Percentiles rank a stretch among this genome's conserved stretches.
These are phyloP conservation scores for Lerista edwardsae DNA, from an alignment of 2,797 vertebrate species.

Conservation along the genomic window DNA sequence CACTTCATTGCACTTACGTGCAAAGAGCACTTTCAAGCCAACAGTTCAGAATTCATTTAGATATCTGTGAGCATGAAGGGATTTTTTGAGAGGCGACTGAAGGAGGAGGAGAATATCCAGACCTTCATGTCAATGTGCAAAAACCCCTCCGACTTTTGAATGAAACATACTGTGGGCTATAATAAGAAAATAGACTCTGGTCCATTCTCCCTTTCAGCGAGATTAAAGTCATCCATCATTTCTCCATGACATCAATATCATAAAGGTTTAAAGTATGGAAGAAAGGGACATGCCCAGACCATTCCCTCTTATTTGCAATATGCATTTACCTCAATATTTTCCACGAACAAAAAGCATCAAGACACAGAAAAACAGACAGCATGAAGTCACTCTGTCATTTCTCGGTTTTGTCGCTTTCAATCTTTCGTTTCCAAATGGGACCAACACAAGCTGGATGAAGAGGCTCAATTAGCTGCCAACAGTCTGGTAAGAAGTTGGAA, in stretches of 20 bases:
- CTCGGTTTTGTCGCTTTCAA: background rate
- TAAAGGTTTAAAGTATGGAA: background rate
- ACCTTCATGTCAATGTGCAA: background rate
- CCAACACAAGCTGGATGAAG: background rate
- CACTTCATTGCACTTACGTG: conserved; percentile 59
- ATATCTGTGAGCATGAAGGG: conserved; percentile 24
- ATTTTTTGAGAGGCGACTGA: conserved; percentile 17
- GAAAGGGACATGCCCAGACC: background rate
- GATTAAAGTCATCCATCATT: conserved; percentile 41
- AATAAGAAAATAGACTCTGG: background rate
- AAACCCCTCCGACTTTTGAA: background rate
- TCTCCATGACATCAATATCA: conserved; percentile 21
- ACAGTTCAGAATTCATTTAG: conserved; percentile 38
- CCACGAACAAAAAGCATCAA: background rate
- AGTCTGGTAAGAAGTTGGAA: background rate
- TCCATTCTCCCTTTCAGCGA: conserved; percentile 39
- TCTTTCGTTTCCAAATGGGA: background rate
- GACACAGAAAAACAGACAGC: background rate
- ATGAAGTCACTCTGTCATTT: background rate
- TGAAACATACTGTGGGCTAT: conserved; percentile 29
- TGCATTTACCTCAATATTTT: background rate
- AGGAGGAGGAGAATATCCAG: conserved; percentile 35
- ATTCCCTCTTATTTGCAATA: background rate
- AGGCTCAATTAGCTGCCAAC: conserved; percentile 19
- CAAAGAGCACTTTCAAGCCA: conserved; percentile 59